Evolutionary conservation across 2,888 invertebrate genomes (phyloP), one percentile per base, ranked within the genome.

Genomic region (Pardosa pseudoannulata): DNA sequence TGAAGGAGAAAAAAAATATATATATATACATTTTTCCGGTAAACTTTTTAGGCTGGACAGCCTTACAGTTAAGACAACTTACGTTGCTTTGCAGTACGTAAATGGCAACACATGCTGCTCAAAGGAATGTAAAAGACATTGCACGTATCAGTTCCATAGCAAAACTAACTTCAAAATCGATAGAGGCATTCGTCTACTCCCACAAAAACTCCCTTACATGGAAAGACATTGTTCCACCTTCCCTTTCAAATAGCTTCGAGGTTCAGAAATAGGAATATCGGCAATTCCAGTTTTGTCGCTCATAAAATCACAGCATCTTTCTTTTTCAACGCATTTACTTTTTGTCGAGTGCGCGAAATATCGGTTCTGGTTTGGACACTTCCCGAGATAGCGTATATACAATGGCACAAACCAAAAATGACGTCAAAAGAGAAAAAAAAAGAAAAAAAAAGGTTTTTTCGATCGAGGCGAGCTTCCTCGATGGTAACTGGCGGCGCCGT

Each of bases 221-320:
- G n/a, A n/a, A n/a, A n/a, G n/a, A n/a, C n/a, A n/a, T n/a, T n/a
- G n/a, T n/a, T n/a, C n/a, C n/a, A n/a, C n/a, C n/a, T n/a, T n/a
- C n/a, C n/a, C n/a, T n/a, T n/a, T n/a, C n/a, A n/a, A 36, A 36
- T 7, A 9, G 9, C 36, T 7, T 36, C 6, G 9, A 56, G 56
- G 3, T 56, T 56, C 56, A 23, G 56, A 16, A 46, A 16, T 19
- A 23, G 56, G 23, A 23, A 56, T 56, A 56, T 6, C 41, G 23
- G 56, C n/a, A 2, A 56, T 56, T 56, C 56, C 56, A 56, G n/a
- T 1, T 23, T 56, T 56, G 56, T 56, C 56, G 56, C 56, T 56
- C 56, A 5, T 56, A 11, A 56, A 6, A 2, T 19, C 5, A 23
- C 3, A 2, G 56, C 5, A 23, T 0, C 2, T n/a, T 23, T 19